These are phyloP conservation scores for Anastatus disparis DNA, from an alignment of 1,140 invertebrate species.

Conservation along the genomic window DNA sequence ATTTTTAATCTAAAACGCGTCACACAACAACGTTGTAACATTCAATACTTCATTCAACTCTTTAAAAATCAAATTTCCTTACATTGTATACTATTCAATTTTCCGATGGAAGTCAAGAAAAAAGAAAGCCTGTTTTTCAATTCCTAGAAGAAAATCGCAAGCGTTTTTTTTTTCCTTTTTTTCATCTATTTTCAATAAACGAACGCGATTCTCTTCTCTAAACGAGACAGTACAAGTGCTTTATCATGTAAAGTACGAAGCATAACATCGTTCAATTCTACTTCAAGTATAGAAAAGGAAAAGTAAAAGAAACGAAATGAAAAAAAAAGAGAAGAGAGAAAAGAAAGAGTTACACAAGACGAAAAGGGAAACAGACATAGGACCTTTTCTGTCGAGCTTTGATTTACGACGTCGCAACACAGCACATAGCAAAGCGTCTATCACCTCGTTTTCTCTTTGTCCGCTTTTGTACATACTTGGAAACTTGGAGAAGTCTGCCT, in stretches of 20 bases:
- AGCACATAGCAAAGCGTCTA: neutral
- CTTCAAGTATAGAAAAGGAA: neutral
- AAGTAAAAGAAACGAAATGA: neutral
- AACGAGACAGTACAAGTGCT: constrained; percentile 32
- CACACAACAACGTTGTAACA: no score
- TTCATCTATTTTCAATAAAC: constrained; percentile 31
- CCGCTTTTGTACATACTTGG: constrained; percentile 30
- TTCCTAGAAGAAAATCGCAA: no score
- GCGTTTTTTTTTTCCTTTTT: no score
- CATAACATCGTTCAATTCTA: constrained; percentile 35
- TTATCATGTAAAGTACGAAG: constrained; percentile 20
- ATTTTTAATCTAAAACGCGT: no score
- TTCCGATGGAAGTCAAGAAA: no score
- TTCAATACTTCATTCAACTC: no score
- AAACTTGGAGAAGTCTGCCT: constrained; percentile 47
- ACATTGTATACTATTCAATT: no score
- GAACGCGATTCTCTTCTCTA: constrained; percentile 2
- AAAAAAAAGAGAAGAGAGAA: constrained; percentile 7
- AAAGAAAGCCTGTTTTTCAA: no score
- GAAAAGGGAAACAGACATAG: neutral
- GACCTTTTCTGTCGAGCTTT: constrained; percentile 14
- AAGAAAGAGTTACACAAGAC: neutral
- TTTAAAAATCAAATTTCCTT: no score
- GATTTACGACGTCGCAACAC: constrained; percentile 19
- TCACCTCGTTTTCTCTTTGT: constrained; percentile 39